phyloP scores from a whole-genome alignment of 1,140 invertebrate species.

The Heliconius hermathena region DNA sequence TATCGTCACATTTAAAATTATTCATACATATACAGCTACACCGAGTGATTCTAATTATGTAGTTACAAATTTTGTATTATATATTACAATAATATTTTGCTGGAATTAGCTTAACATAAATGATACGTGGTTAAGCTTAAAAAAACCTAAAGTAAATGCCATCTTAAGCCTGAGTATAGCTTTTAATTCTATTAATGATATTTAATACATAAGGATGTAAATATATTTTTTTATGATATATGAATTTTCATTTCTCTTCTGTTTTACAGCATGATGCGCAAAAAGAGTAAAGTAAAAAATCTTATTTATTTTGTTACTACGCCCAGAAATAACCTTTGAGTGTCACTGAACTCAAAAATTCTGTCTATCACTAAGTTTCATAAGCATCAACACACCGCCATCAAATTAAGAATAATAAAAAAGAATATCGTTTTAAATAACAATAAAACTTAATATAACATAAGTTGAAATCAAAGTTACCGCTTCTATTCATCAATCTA shows the following conservation, averaged over 20 bases:
- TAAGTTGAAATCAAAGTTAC: neutral
- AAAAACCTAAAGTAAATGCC: neutral
- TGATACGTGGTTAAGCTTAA: neutral
- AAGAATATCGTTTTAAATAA: neutral
- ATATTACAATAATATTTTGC: neutral
- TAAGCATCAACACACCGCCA: neutral
- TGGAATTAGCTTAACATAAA: neutral
- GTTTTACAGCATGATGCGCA: too few species aligned
- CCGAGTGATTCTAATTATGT: neutral
- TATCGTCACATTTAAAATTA: neutral
- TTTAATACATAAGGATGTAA: too few species aligned
- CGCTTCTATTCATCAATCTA: constrained; percentile 15
- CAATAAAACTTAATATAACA: neutral
- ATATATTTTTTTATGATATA: too few species aligned
- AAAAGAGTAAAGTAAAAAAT: too few species aligned
- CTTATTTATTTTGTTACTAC: too few species aligned
- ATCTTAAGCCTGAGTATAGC: too few species aligned
- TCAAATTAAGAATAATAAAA: neutral
- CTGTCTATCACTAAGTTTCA: neutral
- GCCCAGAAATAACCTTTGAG: neutral
- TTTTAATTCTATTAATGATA: too few species aligned
- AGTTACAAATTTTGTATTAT: neutral
- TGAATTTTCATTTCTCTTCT: too few species aligned
- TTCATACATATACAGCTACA: neutral
- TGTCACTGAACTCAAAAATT: neutral